Conservation (phyloP, 2,113 vertebrate species). For the Steatornis caripensis region DNA sequence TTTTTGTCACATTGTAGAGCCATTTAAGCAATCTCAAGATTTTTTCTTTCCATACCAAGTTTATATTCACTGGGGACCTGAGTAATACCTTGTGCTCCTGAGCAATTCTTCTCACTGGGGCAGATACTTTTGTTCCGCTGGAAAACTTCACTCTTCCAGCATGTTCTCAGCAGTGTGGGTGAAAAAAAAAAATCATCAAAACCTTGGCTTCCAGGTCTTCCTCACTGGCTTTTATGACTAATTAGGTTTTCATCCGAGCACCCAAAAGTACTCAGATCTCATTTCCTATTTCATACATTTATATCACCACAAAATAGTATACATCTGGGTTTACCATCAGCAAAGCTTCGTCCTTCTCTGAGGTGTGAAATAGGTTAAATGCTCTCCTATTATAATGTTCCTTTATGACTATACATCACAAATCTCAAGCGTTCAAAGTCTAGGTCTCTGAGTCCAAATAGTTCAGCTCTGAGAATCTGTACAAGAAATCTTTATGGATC, state of each 20-base stretch:
- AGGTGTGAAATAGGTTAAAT: neutral
- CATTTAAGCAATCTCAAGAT: neutral
- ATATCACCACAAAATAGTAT: neutral
- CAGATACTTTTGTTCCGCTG: neutral
- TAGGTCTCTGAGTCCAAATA: neutral
- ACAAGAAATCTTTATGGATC: neutral
- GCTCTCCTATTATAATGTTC: neutral
- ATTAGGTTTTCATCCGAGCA: neutral
- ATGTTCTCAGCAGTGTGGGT: neutral
- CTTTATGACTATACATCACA: neutral
- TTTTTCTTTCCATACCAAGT: neutral
- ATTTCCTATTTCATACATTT: neutral
- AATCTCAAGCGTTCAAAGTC: neutral
- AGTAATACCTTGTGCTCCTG: neutral
- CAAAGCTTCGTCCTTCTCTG: neutral
- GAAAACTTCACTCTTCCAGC: neutral
- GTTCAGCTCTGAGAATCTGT: neutral
- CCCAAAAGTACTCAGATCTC: neutral
- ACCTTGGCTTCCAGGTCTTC: neutral
- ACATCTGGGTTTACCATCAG: neutral
- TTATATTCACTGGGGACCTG: neutral
- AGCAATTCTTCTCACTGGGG: neutral
- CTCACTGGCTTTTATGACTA: neutral
- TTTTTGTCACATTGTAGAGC: neutral
- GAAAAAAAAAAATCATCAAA: neutral